Percentiles rank a stretch among this genome's conserved stretches.
These are phyloP conservation scores for Lepidocyrtinus sp. DNA, from an alignment of 2,888 invertebrate species.

Conservation along the genomic window DNA sequence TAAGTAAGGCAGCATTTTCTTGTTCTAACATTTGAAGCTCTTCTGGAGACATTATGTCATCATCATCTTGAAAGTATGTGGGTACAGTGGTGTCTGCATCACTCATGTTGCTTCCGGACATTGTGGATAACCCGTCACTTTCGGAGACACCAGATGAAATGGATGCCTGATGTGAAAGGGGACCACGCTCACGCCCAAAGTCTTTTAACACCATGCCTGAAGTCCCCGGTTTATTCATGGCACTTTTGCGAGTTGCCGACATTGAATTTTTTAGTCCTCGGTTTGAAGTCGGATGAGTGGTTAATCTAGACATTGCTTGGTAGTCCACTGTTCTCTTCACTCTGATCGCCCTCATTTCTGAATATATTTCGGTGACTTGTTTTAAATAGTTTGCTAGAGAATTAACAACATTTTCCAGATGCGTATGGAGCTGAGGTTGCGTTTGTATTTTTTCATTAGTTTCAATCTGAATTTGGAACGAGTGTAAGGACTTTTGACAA, in stretches of 20 bases:
- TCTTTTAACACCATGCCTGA: not conserved
- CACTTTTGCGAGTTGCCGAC: slow-evolving; percentile 9
- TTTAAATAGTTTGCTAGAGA: slow-evolving; percentile 87
- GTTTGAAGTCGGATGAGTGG: slow-evolving; percentile 38
- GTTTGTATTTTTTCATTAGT: slow-evolving; percentile 73
- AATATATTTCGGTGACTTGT: slow-evolving; percentile 88
- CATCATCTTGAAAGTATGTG: slow-evolving; percentile 71
- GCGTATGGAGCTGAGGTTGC: slow-evolving; percentile 82
- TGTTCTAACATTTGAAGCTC: slow-evolving; percentile 94
- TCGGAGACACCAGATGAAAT: slow-evolving; percentile 24
- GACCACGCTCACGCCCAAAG: not conserved
- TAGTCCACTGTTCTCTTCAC: slow-evolving; percentile 89
- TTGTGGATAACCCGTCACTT: slow-evolving; percentile 31
- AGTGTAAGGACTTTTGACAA: slow-evolving; percentile 84
- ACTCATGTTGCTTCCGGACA: slow-evolving; percentile 33
- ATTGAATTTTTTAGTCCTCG: slow-evolving; percentile 33
- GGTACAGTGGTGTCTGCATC: slow-evolving; percentile 49
- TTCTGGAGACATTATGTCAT: slow-evolving; percentile 83
- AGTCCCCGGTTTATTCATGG: not conserved
- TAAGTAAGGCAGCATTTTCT: slow-evolving; percentile 89
- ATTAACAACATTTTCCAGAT: slow-evolving; percentile 83
- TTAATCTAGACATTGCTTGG: slow-evolving; percentile 82
- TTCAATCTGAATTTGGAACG: slow-evolving; percentile 79
- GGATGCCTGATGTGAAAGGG: not conserved
- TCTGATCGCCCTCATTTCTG: slow-evolving; percentile 89